Percentiles rank a stretch among this genome's conserved stretches.
Evolutionary conservation across 1,140 invertebrate genomes (phyloP).

Genomic region (Bombus haemorrhoidalis): DNA sequence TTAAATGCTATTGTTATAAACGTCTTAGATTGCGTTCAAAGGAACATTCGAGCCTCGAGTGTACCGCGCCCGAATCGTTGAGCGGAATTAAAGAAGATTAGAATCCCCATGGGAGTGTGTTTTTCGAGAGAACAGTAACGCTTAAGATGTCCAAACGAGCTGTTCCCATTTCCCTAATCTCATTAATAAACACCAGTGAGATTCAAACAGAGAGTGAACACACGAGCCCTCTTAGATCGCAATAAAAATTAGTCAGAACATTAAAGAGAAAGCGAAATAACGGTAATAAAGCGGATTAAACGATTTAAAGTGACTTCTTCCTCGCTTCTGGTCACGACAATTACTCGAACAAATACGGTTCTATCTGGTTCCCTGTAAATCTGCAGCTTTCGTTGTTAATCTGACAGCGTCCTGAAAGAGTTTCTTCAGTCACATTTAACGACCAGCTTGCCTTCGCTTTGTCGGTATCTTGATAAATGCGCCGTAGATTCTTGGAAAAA

Average conservation of each 20-base stretch:
- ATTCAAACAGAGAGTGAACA: not conserved
- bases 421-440: not conserved
- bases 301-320: not conserved
- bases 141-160: not conserved
- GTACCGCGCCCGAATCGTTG: not conserved
- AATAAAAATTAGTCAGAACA: slow-evolving; percentile 57
- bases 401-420: not conserved
- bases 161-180: not conserved
- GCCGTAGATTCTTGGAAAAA: not conserved
- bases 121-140: slow-evolving; percentile 21
- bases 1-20: not conserved
- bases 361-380: not conserved
- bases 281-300: slow-evolving; percentile 55
- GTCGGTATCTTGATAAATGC: not conserved
- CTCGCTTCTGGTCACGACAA: not conserved
- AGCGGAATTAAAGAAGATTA: slow-evolving; percentile 1
- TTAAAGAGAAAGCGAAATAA: slow-evolving; percentile 32
- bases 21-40: not conserved
- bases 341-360: not conserved
- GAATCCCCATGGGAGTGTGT: not conserved
- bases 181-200: slow-evolving; percentile 26
- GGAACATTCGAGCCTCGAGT: not conserved
- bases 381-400: not conserved
- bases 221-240: slow-evolving; percentile 13
- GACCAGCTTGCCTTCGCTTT: not conserved